Conservation (phyloP, 2,888 invertebrate species). For the Ennomos quercinarius region DNA sequence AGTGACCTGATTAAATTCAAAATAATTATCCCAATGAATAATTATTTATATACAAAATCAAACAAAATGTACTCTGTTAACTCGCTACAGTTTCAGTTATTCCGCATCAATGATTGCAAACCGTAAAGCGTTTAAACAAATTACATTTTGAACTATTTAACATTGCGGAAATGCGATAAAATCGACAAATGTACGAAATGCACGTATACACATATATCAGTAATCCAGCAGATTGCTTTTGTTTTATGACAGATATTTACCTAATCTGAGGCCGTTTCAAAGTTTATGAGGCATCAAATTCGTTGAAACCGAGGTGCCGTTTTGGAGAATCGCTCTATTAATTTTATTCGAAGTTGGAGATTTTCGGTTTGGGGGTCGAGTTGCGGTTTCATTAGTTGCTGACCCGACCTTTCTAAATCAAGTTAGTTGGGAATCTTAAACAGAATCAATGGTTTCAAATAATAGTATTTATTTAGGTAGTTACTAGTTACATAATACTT, state of each 20-base stretch:
- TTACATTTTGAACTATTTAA: slow-evolving; percentile 38
- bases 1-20: no score
- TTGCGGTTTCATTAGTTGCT: slow-evolving; percentile 11
- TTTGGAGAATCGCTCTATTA: slow-evolving; percentile 45
- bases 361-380: neutral
- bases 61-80: slow-evolving; percentile 1
- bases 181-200: slow-evolving; percentile 31
- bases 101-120: slow-evolving; percentile 24
- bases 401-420: slow-evolving; percentile 4
- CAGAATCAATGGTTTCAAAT: no score
- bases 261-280: slow-evolving; percentile 44
- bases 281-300: slow-evolving; percentile 52
- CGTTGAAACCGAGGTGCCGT: slow-evolving; percentile 42
- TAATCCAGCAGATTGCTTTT: slow-evolving; percentile 43
- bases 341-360: slow-evolving; percentile 37
- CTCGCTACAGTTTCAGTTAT: slow-evolving; percentile 23
- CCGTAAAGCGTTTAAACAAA: slow-evolving; percentile 30
- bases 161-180: slow-evolving; percentile 35
- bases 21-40: no score
- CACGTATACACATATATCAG: slow-evolving; percentile 37
- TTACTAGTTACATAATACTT: no score
- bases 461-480: no score
- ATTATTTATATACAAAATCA: no score
- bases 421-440: no score
- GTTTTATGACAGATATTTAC: slow-evolving; percentile 46